Evolutionary conservation across 2,113 vertebrate genomes (phyloP).

Genomic region (Crotalus helleri): DNA sequence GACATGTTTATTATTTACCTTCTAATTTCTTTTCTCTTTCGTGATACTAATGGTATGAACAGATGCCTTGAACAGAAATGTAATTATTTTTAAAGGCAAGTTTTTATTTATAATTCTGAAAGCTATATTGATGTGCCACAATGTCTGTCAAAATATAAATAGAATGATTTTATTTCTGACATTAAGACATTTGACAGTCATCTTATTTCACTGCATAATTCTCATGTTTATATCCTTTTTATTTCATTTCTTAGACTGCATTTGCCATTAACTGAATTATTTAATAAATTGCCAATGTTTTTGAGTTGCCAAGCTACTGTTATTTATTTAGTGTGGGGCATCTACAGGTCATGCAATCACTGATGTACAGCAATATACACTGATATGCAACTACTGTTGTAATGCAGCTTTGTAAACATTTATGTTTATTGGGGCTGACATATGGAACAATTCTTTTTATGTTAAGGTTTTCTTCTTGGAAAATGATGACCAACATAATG

Average conservation of each 20-base stretch:
- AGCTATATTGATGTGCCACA: neutral
- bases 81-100: neutral
- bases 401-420: neutral
- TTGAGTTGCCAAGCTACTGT: neutral
- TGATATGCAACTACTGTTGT: neutral
- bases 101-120: neutral
- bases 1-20: neutral
- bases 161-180: neutral
- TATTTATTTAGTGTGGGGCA: neutral
- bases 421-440: neutral
- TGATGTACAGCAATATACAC: neutral
- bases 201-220: neutral
- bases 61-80: neutral
- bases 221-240: neutral
- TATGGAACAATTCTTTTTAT: neutral
- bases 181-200: neutral
- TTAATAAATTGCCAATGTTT: neutral
- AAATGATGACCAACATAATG: slow-evolving; percentile 87
- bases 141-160: neutral
- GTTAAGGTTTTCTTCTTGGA: slow-evolving; percentile 93
- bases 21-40: neutral
- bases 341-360: neutral
- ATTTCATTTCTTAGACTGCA: neutral
- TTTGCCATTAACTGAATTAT: neutral
- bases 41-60: neutral